phyloP scores from a whole-genome alignment of 2,113 vertebrate genomes.

The Cepphus grylle region DNA sequence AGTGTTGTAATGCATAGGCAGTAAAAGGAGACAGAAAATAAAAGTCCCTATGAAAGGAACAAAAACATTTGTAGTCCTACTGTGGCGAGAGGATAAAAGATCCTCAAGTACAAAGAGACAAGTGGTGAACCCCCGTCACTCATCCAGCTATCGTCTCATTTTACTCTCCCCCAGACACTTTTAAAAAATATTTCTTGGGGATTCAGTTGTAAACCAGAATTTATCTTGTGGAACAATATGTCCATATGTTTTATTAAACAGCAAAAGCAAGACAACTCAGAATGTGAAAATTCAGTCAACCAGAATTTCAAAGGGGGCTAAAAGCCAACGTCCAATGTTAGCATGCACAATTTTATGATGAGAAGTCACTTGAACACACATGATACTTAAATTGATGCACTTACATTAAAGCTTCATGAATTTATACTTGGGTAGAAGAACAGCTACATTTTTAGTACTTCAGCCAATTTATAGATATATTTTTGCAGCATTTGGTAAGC shows the following conservation, averaged over 20 bases:
- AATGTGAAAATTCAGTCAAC: neutral
- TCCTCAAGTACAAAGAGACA: neutral
- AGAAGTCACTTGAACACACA: neutral
- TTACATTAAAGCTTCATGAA: neutral
- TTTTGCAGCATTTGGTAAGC: neutral
- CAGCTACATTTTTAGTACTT: neutral
- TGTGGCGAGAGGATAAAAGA: neutral
- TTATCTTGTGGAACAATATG: constrained; percentile 16
- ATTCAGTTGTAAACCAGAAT: constrained; percentile 25
- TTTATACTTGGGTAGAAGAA: neutral
- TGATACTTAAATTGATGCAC: neutral
- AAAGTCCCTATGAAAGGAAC: neutral
- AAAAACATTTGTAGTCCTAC: neutral
- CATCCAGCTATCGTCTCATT: neutral
- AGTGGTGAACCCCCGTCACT: neutral
- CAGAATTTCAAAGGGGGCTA: neutral
- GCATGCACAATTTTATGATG: neutral
- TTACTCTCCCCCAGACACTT: constrained; percentile 3
- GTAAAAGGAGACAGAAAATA: constrained; percentile 22
- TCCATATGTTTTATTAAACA: constrained; percentile 45
- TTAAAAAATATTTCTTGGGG: neutral
- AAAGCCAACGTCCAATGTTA: neutral
- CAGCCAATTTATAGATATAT: neutral
- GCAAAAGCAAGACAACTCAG: neutral
- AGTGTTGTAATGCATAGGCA: neutral